phyloP scores from a whole-genome alignment of 2,888 invertebrate species.

The Cheilosia soror region DNA sequence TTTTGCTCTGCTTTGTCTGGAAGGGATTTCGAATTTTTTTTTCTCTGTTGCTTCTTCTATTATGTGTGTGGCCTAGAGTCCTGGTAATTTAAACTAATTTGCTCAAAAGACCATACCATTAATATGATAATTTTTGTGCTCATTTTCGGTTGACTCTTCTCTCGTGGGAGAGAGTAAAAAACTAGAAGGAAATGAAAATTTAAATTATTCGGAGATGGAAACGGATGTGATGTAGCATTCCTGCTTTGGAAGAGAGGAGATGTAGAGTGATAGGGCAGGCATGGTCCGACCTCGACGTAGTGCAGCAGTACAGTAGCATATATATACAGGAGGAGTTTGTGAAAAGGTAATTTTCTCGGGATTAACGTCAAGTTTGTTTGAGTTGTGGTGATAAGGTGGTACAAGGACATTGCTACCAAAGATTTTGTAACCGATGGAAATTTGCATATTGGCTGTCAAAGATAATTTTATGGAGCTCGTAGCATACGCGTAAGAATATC shows the following conservation, averaged over 20 bases:
- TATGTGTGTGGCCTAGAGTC: conserved; percentile 51
- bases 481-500: no score
- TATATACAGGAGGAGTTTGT: conserved; percentile 28
- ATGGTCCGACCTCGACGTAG: conserved; percentile 19
- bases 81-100: conserved; percentile 72
- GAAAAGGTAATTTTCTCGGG: conserved; percentile 65
- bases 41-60: not conserved
- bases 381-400: conserved; percentile 40
- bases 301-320: not conserved
- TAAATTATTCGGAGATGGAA: conserved; percentile 68
- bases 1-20: conserved; percentile 25
- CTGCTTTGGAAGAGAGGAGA: conserved; percentile 19
- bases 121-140: conserved; percentile 69
- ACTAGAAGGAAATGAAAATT: conserved; percentile 61
- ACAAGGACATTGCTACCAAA: conserved; percentile 3
- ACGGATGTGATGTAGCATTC: conserved; percentile 56
- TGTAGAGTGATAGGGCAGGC: conserved; percentile 27
- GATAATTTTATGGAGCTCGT: not conserved
- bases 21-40: conserved; percentile 36
- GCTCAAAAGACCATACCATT: conserved; percentile 69
- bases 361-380: conserved; percentile 52
- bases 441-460: conserved; percentile 32
- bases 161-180: not conserved
- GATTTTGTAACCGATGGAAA: conserved; percentile 6
- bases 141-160: conserved; percentile 43